phyloP scores from a whole-genome alignment of 2,797 vertebrate species.

The Chromis chromis region DNA sequence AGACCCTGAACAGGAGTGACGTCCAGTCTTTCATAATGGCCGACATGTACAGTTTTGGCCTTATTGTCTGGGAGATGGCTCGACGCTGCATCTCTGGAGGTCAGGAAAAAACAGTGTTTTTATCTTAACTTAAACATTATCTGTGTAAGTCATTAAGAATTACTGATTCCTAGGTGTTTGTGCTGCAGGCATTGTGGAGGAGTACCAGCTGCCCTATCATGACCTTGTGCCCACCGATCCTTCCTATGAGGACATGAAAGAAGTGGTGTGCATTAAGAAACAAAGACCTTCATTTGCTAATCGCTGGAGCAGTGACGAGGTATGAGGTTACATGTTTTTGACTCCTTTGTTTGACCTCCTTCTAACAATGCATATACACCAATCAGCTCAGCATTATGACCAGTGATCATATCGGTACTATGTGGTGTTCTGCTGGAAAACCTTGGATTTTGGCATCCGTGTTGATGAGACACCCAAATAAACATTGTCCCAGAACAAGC shows the following conservation, averaged over 20 bases:
- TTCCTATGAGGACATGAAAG: conserved; percentile 96
- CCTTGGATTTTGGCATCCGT: too few species aligned
- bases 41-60: conserved; percentile 98
- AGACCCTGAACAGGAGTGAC: conserved; percentile 92
- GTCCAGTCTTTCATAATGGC: conserved; percentile 99
- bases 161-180: neutral
- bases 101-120: conserved; percentile 64
- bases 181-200: conserved; percentile 92
- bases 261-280: conserved; percentile 93
- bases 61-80: conserved; percentile 96
- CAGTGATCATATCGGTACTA: too few species aligned
- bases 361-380: neutral
- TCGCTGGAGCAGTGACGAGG: conserved; percentile 96
- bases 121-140: neutral
- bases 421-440: too few species aligned
- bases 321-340: conserved; percentile 61
- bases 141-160: neutral
- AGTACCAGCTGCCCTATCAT: conserved; percentile 95
- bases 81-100: conserved; percentile 94
- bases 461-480: too few species aligned
- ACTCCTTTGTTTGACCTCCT: neutral
- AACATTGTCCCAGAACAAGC: too few species aligned
- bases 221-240: conserved; percentile 94
- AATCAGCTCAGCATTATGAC: too few species aligned
- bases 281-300: conserved; percentile 93